Percentiles rank a stretch among this genome's conserved stretches.
These are phyloP conservation scores for Zhuqinia jingwanae DNA, from an alignment of 2,888 invertebrate genomes.

Conservation along the genomic window DNA sequence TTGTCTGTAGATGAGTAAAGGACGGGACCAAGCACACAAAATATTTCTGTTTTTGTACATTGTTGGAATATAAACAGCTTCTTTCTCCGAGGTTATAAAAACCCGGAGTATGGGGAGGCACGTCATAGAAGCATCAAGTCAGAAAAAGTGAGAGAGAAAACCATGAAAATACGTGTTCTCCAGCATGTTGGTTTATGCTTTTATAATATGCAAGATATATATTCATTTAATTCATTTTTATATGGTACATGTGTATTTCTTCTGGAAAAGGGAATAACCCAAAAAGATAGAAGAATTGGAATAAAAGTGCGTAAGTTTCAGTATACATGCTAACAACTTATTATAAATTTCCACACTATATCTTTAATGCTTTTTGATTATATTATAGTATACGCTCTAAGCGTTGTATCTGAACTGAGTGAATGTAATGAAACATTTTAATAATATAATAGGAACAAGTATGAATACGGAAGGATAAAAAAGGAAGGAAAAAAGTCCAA, in stretches of 20 bases:
- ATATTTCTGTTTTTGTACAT: no score
- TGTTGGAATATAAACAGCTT: background rate
- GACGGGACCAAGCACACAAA: no score
- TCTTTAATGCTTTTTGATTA: no score
- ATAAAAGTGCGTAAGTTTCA: background rate
- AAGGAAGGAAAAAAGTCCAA: conserved; percentile 17
- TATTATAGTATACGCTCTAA: no score
- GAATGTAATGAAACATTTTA: no score
- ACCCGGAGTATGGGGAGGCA: background rate
- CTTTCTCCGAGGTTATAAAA: conserved; percentile 13
- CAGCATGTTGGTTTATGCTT: no score
- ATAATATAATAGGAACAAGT: background rate
- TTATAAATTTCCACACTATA: no score
- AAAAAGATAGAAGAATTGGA: no score
- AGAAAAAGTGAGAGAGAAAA: no score
- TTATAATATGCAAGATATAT: background rate
- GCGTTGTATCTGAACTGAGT: no score
- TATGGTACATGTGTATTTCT: background rate
- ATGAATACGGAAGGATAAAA: background rate
- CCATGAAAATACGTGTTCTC: conserved; percentile 12
- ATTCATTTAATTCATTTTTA: background rate
- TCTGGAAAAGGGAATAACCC: background rate
- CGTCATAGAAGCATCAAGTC: conserved; percentile 29
- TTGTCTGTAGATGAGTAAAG: no score
- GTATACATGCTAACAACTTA: no score